Evolutionary conservation across 2,113 vertebrate genomes (phyloP).

Genomic region (Thunnus thynnus): DNA sequence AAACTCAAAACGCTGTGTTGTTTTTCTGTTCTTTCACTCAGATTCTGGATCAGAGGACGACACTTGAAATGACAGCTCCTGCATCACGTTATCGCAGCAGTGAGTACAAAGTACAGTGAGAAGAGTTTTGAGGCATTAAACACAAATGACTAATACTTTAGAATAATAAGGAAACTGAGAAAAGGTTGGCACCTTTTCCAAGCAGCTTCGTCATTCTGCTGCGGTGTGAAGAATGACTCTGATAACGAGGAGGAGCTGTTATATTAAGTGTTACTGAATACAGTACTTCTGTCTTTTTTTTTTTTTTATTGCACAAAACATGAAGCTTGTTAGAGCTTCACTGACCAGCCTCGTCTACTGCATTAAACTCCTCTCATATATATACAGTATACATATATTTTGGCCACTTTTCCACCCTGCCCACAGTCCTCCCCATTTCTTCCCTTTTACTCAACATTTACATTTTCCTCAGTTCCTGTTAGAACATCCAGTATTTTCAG

Average conservation of each 20-base stretch:
- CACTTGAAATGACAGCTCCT: conserved; percentile 45
- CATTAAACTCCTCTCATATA: conserved; percentile 20
- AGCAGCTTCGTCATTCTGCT: conserved; percentile 29
- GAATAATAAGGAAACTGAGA: neutral
- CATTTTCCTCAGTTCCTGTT: neutral
- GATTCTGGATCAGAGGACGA: conserved; percentile 17
- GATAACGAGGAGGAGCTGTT: conserved; percentile 40
- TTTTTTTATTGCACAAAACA: conserved; percentile 75
- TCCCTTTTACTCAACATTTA: neutral
- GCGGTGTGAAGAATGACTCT: conserved; percentile 21
- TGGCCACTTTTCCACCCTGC: neutral
- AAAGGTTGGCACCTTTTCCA: neutral
- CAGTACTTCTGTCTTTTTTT: conserved; percentile 35
- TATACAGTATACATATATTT: neutral
- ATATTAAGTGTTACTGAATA: conserved; percentile 42
- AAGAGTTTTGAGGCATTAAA: conserved; percentile 29
- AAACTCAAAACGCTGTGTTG: conserved; percentile 38
- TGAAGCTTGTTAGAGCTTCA: conserved; percentile 61
- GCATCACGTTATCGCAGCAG: conserved; percentile 21
- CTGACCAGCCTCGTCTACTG: conserved; percentile 51
- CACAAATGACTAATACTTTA: conserved; percentile 13
- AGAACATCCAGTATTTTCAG: neutral
- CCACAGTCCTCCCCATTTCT: neutral
- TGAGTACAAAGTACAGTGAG: neutral
- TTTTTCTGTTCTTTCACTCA: conserved; percentile 43